Percentiles rank a stretch among this genome's conserved stretches.
Evolutionary conservation across 2,797 vertebrate species (phyloP).

Genomic region (Echeneis naucrates): DNA sequence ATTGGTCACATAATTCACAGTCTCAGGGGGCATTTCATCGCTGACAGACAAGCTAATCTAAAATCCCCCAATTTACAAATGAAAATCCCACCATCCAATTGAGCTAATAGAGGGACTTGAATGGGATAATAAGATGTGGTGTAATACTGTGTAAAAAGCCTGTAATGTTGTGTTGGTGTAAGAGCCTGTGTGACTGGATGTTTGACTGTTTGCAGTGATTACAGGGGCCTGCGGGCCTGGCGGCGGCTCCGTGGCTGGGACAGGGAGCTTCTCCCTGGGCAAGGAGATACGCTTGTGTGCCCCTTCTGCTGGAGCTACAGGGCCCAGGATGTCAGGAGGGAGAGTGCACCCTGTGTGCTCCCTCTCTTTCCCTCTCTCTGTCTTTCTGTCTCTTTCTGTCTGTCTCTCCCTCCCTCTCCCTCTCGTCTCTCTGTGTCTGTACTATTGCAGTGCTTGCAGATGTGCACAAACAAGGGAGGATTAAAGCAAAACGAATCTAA

Average conservation of each 20-base stretch:
- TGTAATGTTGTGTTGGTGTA: conserved; percentile 88
- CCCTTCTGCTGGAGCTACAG: conserved; percentile 71
- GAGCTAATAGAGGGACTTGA: conserved; percentile 89
- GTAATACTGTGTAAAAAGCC: conserved; percentile 89
- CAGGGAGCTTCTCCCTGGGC: conserved; percentile 79
- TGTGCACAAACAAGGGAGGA: conserved; percentile 88
- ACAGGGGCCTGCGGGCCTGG: conserved; percentile 82
- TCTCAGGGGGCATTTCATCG: conserved; percentile 84
- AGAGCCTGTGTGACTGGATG: conserved; percentile 81
- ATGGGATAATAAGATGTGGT: conserved; percentile 89
- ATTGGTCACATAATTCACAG: conserved; percentile 83
- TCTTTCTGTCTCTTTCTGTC: conserved; percentile 17
- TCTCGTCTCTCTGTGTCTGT: conserved; percentile 65
- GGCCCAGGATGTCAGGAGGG: conserved; percentile 70
- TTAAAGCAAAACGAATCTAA: conserved; percentile 89
- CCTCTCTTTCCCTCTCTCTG: conserved; percentile 25
- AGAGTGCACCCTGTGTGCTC: conserved; percentile 66
- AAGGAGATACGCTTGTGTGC: conserved; percentile 73
- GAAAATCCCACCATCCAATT: conserved; percentile 90
- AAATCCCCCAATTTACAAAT: conserved; percentile 90
- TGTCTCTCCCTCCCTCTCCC: conserved; percentile 35
- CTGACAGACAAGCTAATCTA: conserved; percentile 88
- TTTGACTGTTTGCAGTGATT: conserved; percentile 86
- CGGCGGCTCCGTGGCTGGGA: conserved; percentile 68
- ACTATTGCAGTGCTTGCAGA: conserved; percentile 82